Base-by-base conservation (phyloP, 2,888 invertebrate genomes). In the Odontothrips loti region DNA sequence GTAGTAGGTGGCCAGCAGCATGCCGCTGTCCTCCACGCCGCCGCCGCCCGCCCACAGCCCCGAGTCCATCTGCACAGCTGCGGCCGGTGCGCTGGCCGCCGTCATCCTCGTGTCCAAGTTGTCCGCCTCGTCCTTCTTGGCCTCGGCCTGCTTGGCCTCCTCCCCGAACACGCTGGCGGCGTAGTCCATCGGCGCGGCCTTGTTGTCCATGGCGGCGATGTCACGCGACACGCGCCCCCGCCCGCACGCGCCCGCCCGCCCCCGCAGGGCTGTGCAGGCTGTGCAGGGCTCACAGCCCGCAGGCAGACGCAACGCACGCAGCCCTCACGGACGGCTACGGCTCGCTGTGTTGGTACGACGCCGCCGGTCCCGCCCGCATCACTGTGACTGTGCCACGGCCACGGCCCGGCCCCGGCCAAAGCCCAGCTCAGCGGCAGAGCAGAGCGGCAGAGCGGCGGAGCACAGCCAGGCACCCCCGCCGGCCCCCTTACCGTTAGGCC, bases 371-470 rank as follows among this genome's bases (percentile, higher is more conserved):
- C 12, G 23, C 68, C 12, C 23, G 68, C 68, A 75, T 27, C 68
- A 75, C 68, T 75, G 68, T n/a, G n/a, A 75, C 68, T 75, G 34
- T 11, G 68, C 68, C 68, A 12, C 23, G 68, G 68, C 68, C 68
- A n/a, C 17, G 58, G 58, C 58, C 58, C 17, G 12, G 58, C 58
- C 58, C 12, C 51, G 51, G 15, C 51, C 15, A 17, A 20, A 58
- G n/a, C 20, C 58, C 58, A 20, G 20, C 20, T n/a, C 58, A 17
- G 58, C 58, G 17, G 58, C 51, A 17, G 15, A 51, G 51, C 15
- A 17, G 51, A 17, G 51, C 51, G 51, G 51, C 1, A 12, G 15
- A 17, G 51, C 15, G 51, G 51, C 51, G 51, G 51, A 51, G 10
- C 48, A 15, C 10, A 15, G 48, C 10, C 48, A 15, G 48, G 48